These are phyloP conservation scores for Orthosia gothica DNA, from an alignment of 2,888 invertebrate genomes.

Conservation along the genomic window DNA sequence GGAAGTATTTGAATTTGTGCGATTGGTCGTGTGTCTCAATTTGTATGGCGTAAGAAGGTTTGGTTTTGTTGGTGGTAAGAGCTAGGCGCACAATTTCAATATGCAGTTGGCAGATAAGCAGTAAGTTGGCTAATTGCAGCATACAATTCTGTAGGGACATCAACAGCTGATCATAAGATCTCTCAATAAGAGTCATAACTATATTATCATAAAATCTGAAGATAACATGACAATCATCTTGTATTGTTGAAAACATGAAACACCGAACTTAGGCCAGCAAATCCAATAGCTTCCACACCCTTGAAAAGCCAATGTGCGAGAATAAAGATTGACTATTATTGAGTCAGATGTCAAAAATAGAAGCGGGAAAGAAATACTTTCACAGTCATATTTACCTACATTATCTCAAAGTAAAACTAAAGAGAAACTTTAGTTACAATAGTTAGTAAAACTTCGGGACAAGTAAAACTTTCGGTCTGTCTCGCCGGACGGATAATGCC, in stretches of 20 bases:
- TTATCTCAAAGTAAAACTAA: slow-evolving; percentile 23
- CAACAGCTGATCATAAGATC: background rate
- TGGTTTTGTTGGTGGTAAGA: background rate
- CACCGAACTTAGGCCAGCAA: background rate
- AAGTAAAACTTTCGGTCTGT: slow-evolving; percentile 20
- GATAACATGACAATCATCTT: background rate
- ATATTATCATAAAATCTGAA: background rate
- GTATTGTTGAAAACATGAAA: background rate
- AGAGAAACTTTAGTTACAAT: slow-evolving; percentile 21
- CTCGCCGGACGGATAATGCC: slow-evolving; percentile 25
- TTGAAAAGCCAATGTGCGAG: no score
- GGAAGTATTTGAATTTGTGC: background rate
- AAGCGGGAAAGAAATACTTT: background rate
- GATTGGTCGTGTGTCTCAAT: background rate
- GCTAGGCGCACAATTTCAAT: no score
- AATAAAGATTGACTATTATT: background rate
- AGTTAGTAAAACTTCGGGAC: slow-evolving; percentile 22
- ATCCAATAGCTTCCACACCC: background rate
- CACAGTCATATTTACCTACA: slow-evolving; percentile 11
- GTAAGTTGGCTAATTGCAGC: background rate
- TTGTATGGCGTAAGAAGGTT: background rate
- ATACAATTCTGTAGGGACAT: background rate
- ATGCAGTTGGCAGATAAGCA: no score
- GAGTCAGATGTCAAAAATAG: background rate
- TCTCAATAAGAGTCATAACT: no score